Evolutionary conservation across 1,140 invertebrate species (phyloP), one percentile per base, ranked within the genome.

Genomic region (Harlomillsia oculata): DNA sequence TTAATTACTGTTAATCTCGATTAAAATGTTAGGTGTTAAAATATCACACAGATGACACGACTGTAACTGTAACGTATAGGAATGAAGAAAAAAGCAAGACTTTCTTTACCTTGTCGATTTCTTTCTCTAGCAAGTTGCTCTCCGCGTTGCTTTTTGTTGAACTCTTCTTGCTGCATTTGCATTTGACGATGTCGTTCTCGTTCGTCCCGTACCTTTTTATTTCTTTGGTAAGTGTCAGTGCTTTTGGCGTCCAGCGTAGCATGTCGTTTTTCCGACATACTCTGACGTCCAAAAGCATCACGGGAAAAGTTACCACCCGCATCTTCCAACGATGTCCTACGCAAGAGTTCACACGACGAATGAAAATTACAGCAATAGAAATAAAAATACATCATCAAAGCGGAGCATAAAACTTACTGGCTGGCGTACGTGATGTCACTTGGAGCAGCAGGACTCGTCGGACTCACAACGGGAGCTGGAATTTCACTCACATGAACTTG

Each of bases 221-320:
- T 92, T 61, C 89, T 79, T 72, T 95, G 89, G 71, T 96, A 97
- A 4, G 91, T 95, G 68, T 93, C 91, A 1, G 90, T 95, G 66
- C 80, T 84, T 70, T 89, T 87, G n/a, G 93, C 91, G 74, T 97
- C 92, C 30, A 94, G 72, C 11, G 90, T 88, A 0, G 91, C 91
- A 71, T 95, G 90, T 41, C 93, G 76, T 71, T 97, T 97, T 72
- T 97, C 94, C 1, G 91, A 96, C 85, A 98, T 97, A 70, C 90
- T 95, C 72, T 95, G 89, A 23, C 93, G 75, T 0, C 93, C 93
- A 60, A 97, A 81, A 8, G 90, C 92, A 73, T 97, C 93, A 32
- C 94, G 76, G 21, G 82, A 81, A 69, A 89, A 89, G n/a, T n/a
- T n/a, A 44, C 81, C 80, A 65, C 80, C 79, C 29, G 77, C 72